Evolutionary conservation across 1,140 invertebrate species (phyloP).

Genomic region (Sitodiplosis mosellana): DNA sequence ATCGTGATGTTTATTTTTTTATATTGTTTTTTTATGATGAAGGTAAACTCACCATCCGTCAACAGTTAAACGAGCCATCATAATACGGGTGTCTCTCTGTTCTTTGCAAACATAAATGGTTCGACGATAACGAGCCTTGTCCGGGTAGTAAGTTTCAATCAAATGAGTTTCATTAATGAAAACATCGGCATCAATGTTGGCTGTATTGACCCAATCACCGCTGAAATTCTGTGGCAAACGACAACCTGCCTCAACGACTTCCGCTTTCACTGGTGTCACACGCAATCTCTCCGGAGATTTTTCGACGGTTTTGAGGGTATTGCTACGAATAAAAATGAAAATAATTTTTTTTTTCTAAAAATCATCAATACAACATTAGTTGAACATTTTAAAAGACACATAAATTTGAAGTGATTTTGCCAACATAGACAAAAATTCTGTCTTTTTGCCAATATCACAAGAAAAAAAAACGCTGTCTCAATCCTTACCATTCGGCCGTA

Average conservation of each 20-base stretch:
- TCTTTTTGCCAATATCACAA: too few relatives aligned
- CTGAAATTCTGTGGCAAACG: slow-evolving; percentile 82
- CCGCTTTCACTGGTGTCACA: slow-evolving; percentile 64
- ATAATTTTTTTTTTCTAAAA: too few relatives aligned
- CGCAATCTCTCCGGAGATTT: slow-evolving; percentile 78
- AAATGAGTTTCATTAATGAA: slow-evolving; percentile 92
- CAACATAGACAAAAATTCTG: too few relatives aligned
- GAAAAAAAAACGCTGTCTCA: too few relatives aligned
- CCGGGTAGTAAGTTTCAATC: slow-evolving; percentile 83
- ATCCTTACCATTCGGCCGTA: slow-evolving; percentile 61
- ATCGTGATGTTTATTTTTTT: too few relatives aligned
- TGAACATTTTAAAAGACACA: too few relatives aligned
- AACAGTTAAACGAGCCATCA: slow-evolving; percentile 90
- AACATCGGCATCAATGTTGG: slow-evolving; percentile 86
- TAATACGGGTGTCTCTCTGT: slow-evolving; percentile 65
- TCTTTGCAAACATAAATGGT: slow-evolving; percentile 92
- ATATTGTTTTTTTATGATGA: too few relatives aligned
- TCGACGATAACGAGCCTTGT: slow-evolving; percentile 66
- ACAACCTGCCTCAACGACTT: slow-evolving; percentile 78
- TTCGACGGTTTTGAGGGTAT: slow-evolving; percentile 78
- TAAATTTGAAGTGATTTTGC: too few relatives aligned
- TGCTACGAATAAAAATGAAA: slow-evolving; percentile 18
- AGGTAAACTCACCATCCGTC: slow-evolving; percentile 97
- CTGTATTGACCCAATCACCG: slow-evolving; percentile 92
- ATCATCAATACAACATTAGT: too few relatives aligned